Evolutionary conservation across 2,888 invertebrate species (phyloP), one percentile per base, ranked within the genome.

Genomic region (Tiphia femorata): DNA sequence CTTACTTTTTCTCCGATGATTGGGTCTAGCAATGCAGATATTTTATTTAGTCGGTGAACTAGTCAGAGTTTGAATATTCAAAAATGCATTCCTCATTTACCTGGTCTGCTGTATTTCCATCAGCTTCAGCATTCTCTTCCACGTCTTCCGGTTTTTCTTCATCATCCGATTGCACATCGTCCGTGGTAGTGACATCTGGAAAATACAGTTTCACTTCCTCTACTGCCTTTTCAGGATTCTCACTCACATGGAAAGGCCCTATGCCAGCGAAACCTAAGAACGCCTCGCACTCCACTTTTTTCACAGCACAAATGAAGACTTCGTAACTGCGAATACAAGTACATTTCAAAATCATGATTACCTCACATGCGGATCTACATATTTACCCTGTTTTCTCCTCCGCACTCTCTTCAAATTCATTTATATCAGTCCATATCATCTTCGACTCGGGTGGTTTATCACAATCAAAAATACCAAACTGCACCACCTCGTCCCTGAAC

Each of bases 251-350:
- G 58, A 80, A 83, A 10, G 83, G 83, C 6, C 82, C 82, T 23
- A 83, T 83, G 1, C 83, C 83, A 21, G 83, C 83, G 33, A 83
- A 83, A 3, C 80, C 77, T 38, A 83, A 51, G 64, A 83, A 83
- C 6, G 80, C 76, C 50, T 82, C 81, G 2, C 76, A 74, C 25
- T 77, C 77, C 23, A 77, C 60, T 70, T 80, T 83, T 41, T 78
- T 81, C 0, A 82, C 77, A 14, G 78, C 76, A 20, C 78, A 77
- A 14, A 83, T 76, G 48, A 82, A 82, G 17, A 71, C 73, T 58
- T 82, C 82, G 33, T 79, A 82, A 48, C 82, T 82, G 53, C 16
- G 23, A 25, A 20, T 37, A n/a, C 16, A 25, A 10, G 21, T 1
- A 4, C 8, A 6, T n/a, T n/a, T n/a, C n/a, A 10, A 16, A 27